A percentile compares a stretch with the other conserved stretches of the same genome.
phyloP scores from a whole-genome alignment of 2,888 invertebrate genomes.

The Scrobipalpa costella region DNA sequence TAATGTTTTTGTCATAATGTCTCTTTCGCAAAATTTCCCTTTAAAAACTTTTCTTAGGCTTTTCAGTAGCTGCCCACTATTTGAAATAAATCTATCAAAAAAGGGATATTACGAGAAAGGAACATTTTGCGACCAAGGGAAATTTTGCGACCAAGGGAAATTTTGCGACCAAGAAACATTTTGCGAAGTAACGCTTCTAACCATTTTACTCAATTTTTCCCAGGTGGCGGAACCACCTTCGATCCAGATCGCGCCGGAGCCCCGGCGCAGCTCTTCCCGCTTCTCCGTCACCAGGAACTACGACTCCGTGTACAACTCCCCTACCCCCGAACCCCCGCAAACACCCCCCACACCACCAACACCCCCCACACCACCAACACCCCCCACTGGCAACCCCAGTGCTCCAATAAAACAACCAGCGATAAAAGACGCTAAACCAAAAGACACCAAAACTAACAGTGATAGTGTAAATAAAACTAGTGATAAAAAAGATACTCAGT shows the following conservation, averaged over 20 bases:
- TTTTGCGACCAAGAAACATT: no score
- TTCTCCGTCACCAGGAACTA: conserved; percentile 75
- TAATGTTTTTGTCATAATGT: no score
- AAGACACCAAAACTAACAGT: conserved; percentile 30
- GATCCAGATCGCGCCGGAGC: conserved; percentile 80
- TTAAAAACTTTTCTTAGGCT: no score
- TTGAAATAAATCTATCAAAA: no score
- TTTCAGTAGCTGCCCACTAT: no score
- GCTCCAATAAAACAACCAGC: conserved; percentile 23
- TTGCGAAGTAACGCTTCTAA: no score
- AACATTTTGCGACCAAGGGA: no score
- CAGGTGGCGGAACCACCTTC: conserved; percentile 69
- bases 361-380: conserved; percentile 35
- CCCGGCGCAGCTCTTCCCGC: conserved; percentile 74
- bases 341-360: conserved; percentile 40
- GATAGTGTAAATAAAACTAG: conserved; percentile 22
- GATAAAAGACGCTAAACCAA: conserved; percentile 28
- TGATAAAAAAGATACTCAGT: conserved; percentile 6
- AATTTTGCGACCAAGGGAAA: no score
- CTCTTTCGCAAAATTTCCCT: no score
- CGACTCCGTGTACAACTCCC: conserved; percentile 61
- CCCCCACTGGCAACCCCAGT: no score
- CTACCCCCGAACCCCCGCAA: conserved; percentile 43
- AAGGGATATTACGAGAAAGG: no score
- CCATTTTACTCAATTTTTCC: not conserved